A percentile compares a stretch with the other conserved stretches of the same genome.
Conservation (phyloP, 2,888 invertebrate genomes). For the Cerastis rubricosa region DNA sequence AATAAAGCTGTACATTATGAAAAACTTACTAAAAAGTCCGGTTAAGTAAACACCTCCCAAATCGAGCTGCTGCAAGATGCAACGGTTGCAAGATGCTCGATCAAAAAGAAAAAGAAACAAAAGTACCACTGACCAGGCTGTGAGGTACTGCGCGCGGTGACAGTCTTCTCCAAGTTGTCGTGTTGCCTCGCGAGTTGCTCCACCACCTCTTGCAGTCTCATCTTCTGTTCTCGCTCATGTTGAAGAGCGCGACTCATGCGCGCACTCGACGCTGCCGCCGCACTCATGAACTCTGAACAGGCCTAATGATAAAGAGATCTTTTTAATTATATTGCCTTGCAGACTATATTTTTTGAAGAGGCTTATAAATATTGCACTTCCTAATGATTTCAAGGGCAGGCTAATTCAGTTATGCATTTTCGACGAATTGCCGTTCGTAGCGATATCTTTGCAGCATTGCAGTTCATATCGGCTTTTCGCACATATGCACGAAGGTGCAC, state of each 20-base stretch:
- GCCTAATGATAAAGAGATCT: slow-evolving; percentile 89
- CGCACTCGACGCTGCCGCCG: slow-evolving; percentile 97
- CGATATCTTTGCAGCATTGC: not conserved
- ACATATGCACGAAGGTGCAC: not conserved
- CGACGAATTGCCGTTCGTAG: not conserved
- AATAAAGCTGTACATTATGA: not conserved
- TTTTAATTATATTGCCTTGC: not conserved
- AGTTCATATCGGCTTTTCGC: not conserved
- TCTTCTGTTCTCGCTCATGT: slow-evolving; percentile 98
- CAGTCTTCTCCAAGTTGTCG: slow-evolving; percentile 98
- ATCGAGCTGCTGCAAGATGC: not conserved
- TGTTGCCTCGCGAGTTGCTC: slow-evolving; percentile 99
- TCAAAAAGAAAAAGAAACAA: not conserved
- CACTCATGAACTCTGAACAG: slow-evolving; percentile 97
- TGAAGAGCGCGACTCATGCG: slow-evolving; percentile 98
- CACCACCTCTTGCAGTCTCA: slow-evolving; percentile 98
- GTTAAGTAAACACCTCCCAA: too few relatives aligned
- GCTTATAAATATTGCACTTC: not conserved
- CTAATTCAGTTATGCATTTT: not conserved
- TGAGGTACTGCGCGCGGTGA: slow-evolving; percentile 90
- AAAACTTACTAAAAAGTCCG: slow-evolving; percentile 7
- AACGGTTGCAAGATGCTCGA: not conserved
- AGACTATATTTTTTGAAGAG: not conserved
- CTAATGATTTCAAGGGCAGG: not conserved
- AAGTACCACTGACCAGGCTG: slow-evolving; percentile 67